Base-by-base conservation (phyloP, 2,113 vertebrate species). In the Candoia aspera region DNA sequence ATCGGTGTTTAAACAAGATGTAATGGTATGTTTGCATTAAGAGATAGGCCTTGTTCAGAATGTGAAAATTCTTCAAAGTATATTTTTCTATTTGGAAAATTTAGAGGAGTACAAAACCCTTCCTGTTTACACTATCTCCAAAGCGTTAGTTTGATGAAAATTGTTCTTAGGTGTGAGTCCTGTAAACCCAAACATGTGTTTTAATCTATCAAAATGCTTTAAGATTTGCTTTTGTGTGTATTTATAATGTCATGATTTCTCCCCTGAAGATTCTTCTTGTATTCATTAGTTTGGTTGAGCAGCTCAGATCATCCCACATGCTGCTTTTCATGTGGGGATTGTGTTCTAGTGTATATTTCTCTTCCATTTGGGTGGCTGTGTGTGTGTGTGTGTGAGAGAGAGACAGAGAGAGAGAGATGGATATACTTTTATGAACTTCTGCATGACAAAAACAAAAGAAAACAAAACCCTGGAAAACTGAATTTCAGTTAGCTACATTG, bases 281-380 rank as follows among this genome's bases (percentile, higher is more conserved):
- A 94, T 95, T 94, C 85, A 91, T 93, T 94, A 90, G 83, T 83
- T 68, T 91, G 73, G 11, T 94, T 79, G 11, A 33, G 86, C 54
- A 93, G 88, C 93, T 93, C n/a, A 92, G 49, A 93, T 95, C 11
- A 42, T 94, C 68, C 91, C 83, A 89, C 62, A 55, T 15, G 3
- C 42, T 95, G 58, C 86, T 62, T 93, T 95, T 95, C 54, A 86
- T 92, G 17, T 93, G 79, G 83, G 87, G 89, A 90, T 95, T 90
- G 84, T 92, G 53, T 93, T 95, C 85, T 26, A 93, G 46, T 85
- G 21, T 93, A 93, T 95, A 42, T 59, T 23, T 60, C 19, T 46
- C 54, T 87, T 87, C 29, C 46, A 59, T 55, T 84, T 46, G 26
- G 5, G 6, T 37, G 93, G 94, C 73, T 79, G 33, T 9, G 19